Evolutionary conservation across 2,797 vertebrate species (phyloP).

Genomic region (Ctenopoma multispine): DNA sequence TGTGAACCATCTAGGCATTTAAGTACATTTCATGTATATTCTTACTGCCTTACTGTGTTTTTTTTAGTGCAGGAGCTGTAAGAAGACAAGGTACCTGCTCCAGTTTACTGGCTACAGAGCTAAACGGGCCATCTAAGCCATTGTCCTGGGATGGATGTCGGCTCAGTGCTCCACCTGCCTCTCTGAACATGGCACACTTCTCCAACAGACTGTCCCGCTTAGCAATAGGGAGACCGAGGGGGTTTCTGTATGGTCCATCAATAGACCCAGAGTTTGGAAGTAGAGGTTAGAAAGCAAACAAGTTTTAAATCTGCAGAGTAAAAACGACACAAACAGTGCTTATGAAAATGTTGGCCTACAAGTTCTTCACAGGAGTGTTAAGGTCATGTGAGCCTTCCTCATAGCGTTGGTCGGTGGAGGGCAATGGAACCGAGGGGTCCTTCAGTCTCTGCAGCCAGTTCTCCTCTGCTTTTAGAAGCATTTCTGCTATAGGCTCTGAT

Average conservation of each 20-base stretch:
- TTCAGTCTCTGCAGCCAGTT: constrained; percentile 86
- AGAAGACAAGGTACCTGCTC: constrained; percentile 87
- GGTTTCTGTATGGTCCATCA: constrained; percentile 77
- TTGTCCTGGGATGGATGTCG: constrained; percentile 88
- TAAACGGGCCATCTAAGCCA: constrained; percentile 76
- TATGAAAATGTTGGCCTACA: constrained; percentile 82
- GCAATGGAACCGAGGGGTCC: constrained; percentile 77
- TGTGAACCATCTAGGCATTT: neutral
- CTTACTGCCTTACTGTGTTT: neutral
- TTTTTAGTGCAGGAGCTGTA: neutral
- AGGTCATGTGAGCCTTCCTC: constrained; percentile 86
- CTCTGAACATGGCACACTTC: constrained; percentile 95
- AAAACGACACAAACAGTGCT: neutral
- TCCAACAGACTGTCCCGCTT: constrained; percentile 95
- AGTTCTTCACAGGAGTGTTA: constrained; percentile 85
- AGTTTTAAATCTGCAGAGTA: neutral
- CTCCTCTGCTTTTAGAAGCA: constrained; percentile 90
- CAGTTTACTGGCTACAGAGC: constrained; percentile 79
- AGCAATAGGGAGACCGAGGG: constrained; percentile 89
- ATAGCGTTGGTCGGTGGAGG: constrained; percentile 85
- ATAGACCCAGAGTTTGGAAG: neutral
- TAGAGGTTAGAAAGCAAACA: neutral
- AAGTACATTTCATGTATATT: neutral
- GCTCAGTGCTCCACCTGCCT: constrained; percentile 83
- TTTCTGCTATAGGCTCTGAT: constrained; percentile 88